Conservation (phyloP, 2,113 vertebrate genomes). For the Ophiodon elongatus region DNA sequence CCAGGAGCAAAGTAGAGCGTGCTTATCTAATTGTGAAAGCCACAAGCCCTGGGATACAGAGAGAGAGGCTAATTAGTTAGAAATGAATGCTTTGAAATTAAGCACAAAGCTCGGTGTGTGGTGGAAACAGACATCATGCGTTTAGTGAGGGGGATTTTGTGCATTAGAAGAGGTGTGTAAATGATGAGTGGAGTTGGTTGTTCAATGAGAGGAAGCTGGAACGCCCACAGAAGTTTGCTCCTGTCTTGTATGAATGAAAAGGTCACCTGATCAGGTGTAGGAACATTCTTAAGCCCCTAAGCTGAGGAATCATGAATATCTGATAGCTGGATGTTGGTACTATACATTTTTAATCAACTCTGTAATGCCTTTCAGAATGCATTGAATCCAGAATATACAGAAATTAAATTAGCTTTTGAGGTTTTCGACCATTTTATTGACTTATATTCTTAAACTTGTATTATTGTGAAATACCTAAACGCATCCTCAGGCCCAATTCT, state of each 20-base stretch:
- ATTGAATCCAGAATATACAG: constrained; percentile 30
- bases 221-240: constrained; percentile 19
- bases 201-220: constrained; percentile 33
- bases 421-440: constrained; percentile 31
- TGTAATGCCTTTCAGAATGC: constrained; percentile 3
- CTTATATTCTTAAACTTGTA: not conserved
- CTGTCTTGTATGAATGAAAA: constrained; percentile 39
- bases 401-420: constrained; percentile 14
- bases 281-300: not conserved
- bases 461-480: not conserved
- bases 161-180: constrained; percentile 44
- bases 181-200: constrained; percentile 48
- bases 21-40: constrained; percentile 80
- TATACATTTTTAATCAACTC: constrained; percentile 42
- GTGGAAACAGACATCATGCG: constrained; percentile 55
- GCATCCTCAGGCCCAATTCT: not conserved
- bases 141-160: constrained; percentile 37
- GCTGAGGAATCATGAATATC: constrained; percentile 25
- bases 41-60: constrained; percentile 71
- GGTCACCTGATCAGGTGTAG: constrained; percentile 3
- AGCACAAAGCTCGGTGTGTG: constrained; percentile 73
- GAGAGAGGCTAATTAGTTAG: constrained; percentile 79
- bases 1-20: constrained; percentile 68
- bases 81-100: constrained; percentile 80
- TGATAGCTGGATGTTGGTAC: constrained; percentile 8